Evolutionary conservation across 2,797 vertebrate genomes (phyloP), one percentile per base, ranked within the genome.

Genomic region (Onychomys torridus): DNA sequence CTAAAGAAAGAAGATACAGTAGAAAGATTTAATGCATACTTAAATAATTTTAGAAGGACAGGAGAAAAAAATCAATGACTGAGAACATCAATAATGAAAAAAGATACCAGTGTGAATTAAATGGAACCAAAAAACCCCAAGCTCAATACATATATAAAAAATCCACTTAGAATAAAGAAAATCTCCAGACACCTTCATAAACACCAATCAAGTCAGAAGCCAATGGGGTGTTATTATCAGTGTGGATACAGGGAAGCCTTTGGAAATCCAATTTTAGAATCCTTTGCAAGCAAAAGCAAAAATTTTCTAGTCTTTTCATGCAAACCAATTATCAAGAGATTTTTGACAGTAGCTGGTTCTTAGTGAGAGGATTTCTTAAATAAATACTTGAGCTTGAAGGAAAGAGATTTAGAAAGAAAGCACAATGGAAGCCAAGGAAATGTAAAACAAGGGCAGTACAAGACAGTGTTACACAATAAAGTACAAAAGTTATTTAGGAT

Each of bases 321-420:
- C 25, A 87, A 95, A 87, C 23, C 43, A 96, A 96, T 91, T 43
- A 21, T 86, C 32, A 89, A 86, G 32, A 85, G 34, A 93, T 43
- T 92, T 88, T 25, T 93, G 85, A 90, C 10, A 93, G 19, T 17
- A 40, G n/a, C 5, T 90, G 27, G 55, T 13, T 75, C 23, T 83
- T 57, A 89, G 13, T 83, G 92, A 1, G 29, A 9, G 73, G 73
- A 94, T 75, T 87, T 91, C 69, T 73, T 34, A 67, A 96, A 7
- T 1, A 61, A 25, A 29, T 85, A 89, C 6, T 61, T 91, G 89
- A 86, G 12, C 67, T 12, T 93, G 32, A 93, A 91, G 23, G 43
- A 96, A 95, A 97, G 21, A 87, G n/a, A 82, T 86, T 94, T 73
- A 90, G 52, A 63, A 95, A n/a, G n/a, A n/a, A n/a, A 89, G 40